Base-by-base conservation (phyloP, 1,140 invertebrate genomes). In the Oreohelix idahoensis region DNA sequence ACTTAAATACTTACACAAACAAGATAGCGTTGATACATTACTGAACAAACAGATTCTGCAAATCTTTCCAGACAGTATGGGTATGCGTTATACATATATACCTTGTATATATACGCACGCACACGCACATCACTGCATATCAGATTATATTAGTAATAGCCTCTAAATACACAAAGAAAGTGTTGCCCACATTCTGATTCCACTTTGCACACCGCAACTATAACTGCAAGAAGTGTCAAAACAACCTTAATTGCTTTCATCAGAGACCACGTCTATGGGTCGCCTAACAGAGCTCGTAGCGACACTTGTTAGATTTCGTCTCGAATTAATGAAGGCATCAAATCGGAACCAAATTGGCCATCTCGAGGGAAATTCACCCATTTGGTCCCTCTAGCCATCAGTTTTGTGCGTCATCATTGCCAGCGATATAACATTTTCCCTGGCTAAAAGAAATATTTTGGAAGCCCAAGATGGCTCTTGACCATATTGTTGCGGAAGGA, bases 281-380 rank as follows among this genome's bases (percentile, higher is more conserved):
- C 63, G 20, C 63, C 63, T 32, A 66, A 32, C n/a, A 66, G 63
- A 66, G 63, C 63, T 66, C 1, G 53, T 70, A 45, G 38, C 78
- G 17, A 51, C 69, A 53, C 79, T 79, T 79, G 77, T 79, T n/a
- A 29, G 42, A 77, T 66, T 66, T 58, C 77, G 58, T 66, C 77
- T 79, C 35, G 53, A 79, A 79, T 79, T 79, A 69, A 79, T 79
- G 77, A 79, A 79, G 45, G 77, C 77, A 79, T 79, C 77, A 79
- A 79, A 79, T 79, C 77, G 77, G 53, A 79, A 79, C 77, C 51
- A 79, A 79, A 79, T 79, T 66, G 77, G 77, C 77, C 13, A 8
- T 66, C 77, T 49, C 77, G 13, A 15, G 77, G 77, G 77, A 79
- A 79, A 79, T 79, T 79, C 77, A 20, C 1, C 77, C 49, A 79